Base-by-base conservation (phyloP, 1,140 invertebrate species). In the Eulimnadia texana region DNA sequence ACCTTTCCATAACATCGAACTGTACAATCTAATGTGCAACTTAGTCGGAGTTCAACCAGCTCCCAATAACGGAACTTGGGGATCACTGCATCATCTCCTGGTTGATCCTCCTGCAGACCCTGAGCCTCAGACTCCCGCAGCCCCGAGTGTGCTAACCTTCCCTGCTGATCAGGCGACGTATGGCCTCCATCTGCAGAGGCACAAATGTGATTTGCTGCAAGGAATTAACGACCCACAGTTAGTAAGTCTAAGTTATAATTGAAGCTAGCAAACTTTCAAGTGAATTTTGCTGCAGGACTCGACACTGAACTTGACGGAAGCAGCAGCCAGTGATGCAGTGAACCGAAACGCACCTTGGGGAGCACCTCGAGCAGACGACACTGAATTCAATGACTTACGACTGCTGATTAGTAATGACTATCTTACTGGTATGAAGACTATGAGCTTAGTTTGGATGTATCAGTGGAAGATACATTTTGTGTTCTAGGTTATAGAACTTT, bases 11-110 rank as follows among this genome's bases (percentile, higher is more conserved):
- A 72, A 65, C 62, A 71, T 76, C 13, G 74, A 77, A 64, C 64
- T 77, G 11, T 77, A 77, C 66, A 69, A 72, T 16, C 58, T 77
- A 57, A 70, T 77, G 69, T 77, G 75, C 61, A 59, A 70, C 56
- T 50, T 77, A 9, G 65, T 77, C 16, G 67, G 69, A 24, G 67
- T 73, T 9, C 67, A 64, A 16, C 66, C 68, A 27, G 65, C 72
- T 22, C 68, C 71, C 29, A 74, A 73, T 64, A 74, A 75, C 62
- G 73, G 73, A 19, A 64, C 66, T 2, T 59, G 54, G 64, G 68
- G 64, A 10, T 42, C 56, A 13, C 58, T 67, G 11, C 52, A 65
- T 59, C 56, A 63, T 22, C 13, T 65, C 22, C 60, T 67, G 0
- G 47, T 24, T 13, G 50, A 11, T 11, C 66, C 66, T 22, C 49